Evolutionary conservation across 2,888 invertebrate species (phyloP).

Genomic region (Dusona sp.): DNA sequence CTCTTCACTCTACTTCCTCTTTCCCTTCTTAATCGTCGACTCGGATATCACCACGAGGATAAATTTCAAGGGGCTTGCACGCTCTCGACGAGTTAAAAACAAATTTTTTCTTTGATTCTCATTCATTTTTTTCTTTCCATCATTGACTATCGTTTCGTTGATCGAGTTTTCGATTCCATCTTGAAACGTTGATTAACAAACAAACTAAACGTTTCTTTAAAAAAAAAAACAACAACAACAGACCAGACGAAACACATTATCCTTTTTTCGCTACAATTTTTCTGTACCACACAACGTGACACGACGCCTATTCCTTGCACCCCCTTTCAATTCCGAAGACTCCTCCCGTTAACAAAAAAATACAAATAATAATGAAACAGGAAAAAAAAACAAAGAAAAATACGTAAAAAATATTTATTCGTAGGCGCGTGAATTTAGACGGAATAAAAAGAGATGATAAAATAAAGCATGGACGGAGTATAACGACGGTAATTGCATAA

Average conservation of each 20-base stretch:
- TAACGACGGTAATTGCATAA: constrained; percentile 46
- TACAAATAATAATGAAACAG: not conserved
- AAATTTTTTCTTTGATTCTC: not conserved
- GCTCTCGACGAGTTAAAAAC: not conserved
- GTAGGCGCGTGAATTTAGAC: constrained; percentile 50
- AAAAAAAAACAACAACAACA: not conserved
- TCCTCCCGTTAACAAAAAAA: not conserved
- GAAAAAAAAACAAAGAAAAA: constrained; percentile 19
- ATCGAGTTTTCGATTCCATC: constrained; percentile 1
- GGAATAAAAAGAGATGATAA: not conserved
- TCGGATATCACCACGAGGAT: constrained; percentile 49
- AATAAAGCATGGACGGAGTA: constrained; percentile 27
- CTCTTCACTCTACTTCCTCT: constrained; percentile 7
- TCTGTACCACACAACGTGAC: constrained; percentile 10
- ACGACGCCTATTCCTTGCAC: not conserved
- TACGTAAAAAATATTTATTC: constrained; percentile 66
- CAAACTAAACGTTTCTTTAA: not conserved
- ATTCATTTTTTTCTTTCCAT: not conserved
- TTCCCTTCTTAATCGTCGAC: constrained; percentile 41
- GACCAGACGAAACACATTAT: not conserved
- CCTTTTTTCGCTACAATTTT: not conserved
- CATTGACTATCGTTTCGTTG: not conserved
- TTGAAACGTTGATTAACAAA: not conserved
- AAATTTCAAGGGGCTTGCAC: constrained; percentile 4
- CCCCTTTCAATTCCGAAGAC: not conserved